Percentiles rank a stretch among this genome's conserved stretches.
Evolutionary conservation across 2,888 invertebrate species (phyloP).

Genomic region (Ochropacha duplaris): DNA sequence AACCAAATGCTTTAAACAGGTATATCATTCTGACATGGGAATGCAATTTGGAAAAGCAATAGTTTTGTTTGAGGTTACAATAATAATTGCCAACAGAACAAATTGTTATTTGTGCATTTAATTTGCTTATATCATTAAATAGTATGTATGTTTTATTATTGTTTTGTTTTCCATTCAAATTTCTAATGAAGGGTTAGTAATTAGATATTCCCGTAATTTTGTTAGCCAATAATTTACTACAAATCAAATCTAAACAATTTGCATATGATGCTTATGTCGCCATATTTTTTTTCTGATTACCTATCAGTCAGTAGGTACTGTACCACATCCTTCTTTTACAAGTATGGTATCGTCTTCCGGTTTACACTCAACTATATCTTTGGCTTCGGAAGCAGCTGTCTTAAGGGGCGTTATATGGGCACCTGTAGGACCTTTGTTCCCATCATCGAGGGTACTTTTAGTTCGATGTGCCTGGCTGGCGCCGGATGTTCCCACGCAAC

Average conservation of each 20-base stretch:
- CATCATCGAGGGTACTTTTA: conserved; percentile 26
- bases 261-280: not conserved
- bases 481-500: conserved; percentile 76
- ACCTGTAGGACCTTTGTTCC: conserved; percentile 66
- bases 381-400: conserved; percentile 72
- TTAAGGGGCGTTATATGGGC: conserved; percentile 26
- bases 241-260: conserved; percentile 2
- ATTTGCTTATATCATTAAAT: not conserved
- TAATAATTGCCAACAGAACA: conserved; percentile 20
- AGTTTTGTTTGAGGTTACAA: conserved; percentile 28
- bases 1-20: conserved; percentile 39
- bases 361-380: conserved; percentile 26
- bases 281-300: conserved; percentile 10
- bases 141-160: not conserved
- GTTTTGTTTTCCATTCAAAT: not conserved
- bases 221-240: conserved; percentile 4
- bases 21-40: conserved; percentile 32
- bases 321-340: conserved; percentile 61
- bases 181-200: not conserved
- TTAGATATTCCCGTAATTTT: not conserved
- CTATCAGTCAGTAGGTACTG: conserved; percentile 9
- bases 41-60: conserved; percentile 43
- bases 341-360: conserved; percentile 38
- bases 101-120: conserved; percentile 18
- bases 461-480: conserved; percentile 19